Percentiles rank a stretch among this genome's conserved stretches.
Conservation (phyloP, 2,888 invertebrate species). For the Limnephilus rhombicus region DNA sequence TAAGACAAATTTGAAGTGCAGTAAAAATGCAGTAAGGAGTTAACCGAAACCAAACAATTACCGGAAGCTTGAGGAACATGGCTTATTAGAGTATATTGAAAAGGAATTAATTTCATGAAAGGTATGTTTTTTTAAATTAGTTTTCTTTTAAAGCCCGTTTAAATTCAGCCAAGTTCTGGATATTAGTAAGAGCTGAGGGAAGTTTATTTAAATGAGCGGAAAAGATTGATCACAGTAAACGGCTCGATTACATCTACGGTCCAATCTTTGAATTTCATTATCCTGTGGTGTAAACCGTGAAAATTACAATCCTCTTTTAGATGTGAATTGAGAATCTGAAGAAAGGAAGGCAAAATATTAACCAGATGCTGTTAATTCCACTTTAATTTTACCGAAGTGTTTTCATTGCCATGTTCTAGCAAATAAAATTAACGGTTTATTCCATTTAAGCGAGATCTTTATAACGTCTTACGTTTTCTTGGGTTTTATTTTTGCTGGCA, state of each 20-base stretch:
- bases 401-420: slow-evolving; percentile 1
- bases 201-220: too few relatives aligned
- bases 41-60: too few relatives aligned
- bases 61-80: too few relatives aligned
- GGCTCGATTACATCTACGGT: background rate
- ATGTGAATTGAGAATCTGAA: background rate
- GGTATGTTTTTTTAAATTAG: too few relatives aligned
- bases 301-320: background rate
- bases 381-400: background rate
- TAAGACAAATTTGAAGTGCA: too few relatives aligned
- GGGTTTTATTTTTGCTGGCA: background rate
- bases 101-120: too few relatives aligned
- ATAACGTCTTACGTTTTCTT: background rate
- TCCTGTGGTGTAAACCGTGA: background rate
- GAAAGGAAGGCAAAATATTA: background rate
- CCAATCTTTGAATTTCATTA: background rate
- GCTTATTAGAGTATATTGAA: too few relatives aligned
- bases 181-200: too few relatives aligned
- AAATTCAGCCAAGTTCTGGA: too few relatives aligned
- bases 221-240: too few relatives aligned
- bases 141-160: too few relatives aligned
- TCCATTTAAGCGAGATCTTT: background rate
- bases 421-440: background rate
- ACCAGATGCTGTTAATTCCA: slow-evolving; percentile 4
- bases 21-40: too few relatives aligned